Evolutionary conservation across 53 echinoderm and acorn worm species (phyloP), one percentile per base, ranked within the genome.

Genomic region (Holothuria scabra): DNA sequence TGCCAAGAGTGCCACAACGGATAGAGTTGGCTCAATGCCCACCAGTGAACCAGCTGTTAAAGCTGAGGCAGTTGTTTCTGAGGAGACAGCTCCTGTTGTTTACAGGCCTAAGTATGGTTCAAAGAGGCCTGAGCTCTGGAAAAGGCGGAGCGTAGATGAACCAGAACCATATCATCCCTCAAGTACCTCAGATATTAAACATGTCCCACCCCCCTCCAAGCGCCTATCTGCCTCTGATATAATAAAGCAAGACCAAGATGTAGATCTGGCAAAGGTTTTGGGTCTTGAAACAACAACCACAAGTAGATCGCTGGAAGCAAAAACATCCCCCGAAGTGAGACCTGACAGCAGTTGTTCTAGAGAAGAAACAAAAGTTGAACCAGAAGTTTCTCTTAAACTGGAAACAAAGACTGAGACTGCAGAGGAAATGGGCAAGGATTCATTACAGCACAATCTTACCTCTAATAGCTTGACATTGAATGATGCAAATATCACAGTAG

Each of bases 111-210:
- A 46, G 41, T 38, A 63, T 60, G 64, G 64, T 24, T 61, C 62
- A 11, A 41, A 22, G 44, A 49, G 46, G 26, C 32, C 41, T 21
- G 65, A 81, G 12, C n/a, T 63, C 13, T 81, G 82, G 82, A 81
- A 81, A 81, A 41, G 82, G 24, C 22, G 82, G 25, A 81, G 82
- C 20, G 12, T 63, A 14, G 82, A 81, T 49, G 82, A 81, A 35
- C 63, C 28, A 31, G 82, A 81, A 29, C 82, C 82, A n/a, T 81
- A 44, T 28, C 82, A 63, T 25, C 62, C 24, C 4, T 8, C 62
- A 12, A 63, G 18, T n/a, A 25, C 46, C 14, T 37, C 62, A 8
- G 82, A 81, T 60, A 28, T 81, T 16, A 59, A 61, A 33, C 60
- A 60, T 46, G 28, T 81, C 28, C 22, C 82, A 12, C 62, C 82